Percentiles rank a stretch among this genome's conserved stretches.
phyloP scores from a whole-genome alignment of 2,797 vertebrate genomes.

The Chanos chanos region DNA sequence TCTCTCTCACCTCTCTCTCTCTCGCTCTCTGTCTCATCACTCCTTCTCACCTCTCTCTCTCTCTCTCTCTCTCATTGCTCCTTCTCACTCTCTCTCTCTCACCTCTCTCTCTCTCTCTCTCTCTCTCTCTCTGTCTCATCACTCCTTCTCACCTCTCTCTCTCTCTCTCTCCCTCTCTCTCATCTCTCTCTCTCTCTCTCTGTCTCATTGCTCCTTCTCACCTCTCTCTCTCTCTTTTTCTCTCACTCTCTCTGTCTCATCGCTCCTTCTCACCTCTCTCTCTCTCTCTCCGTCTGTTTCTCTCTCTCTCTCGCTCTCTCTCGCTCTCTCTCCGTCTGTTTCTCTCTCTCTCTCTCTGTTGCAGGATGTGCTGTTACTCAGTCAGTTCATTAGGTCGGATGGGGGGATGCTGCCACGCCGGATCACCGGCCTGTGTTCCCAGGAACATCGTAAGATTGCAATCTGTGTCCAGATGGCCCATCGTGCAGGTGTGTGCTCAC shows the following conservation, averaged over 20 bases:
- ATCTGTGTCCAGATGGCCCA: slow-evolving; percentile 96
- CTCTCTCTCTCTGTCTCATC: no score
- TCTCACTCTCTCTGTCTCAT: not conserved
- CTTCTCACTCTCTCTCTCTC: no score
- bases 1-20: no score
- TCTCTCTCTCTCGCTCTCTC: not conserved
- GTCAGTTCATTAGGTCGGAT: slow-evolving; percentile 91
- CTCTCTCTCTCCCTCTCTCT: not conserved
- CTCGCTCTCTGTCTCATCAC: no score
- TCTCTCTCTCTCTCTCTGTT: not conserved
- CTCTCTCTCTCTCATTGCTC: no score
- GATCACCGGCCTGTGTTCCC: slow-evolving; percentile 86
- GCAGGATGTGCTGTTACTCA: slow-evolving; percentile 90
- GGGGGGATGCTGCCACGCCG: slow-evolving; percentile 87
- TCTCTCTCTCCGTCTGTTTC: not conserved
- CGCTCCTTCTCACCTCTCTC: not conserved
- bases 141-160: no score
- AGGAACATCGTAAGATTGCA: slow-evolving; percentile 86
- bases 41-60: no score
- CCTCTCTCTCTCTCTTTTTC: not conserved
- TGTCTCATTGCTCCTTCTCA: not conserved
- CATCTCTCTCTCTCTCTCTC: not conserved
- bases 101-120: no score
- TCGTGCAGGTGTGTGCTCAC: slow-evolving; percentile 77
- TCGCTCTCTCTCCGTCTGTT: not conserved